Conservation (phyloP, 2,888 invertebrate genomes). For the Ophion costatus region DNA sequence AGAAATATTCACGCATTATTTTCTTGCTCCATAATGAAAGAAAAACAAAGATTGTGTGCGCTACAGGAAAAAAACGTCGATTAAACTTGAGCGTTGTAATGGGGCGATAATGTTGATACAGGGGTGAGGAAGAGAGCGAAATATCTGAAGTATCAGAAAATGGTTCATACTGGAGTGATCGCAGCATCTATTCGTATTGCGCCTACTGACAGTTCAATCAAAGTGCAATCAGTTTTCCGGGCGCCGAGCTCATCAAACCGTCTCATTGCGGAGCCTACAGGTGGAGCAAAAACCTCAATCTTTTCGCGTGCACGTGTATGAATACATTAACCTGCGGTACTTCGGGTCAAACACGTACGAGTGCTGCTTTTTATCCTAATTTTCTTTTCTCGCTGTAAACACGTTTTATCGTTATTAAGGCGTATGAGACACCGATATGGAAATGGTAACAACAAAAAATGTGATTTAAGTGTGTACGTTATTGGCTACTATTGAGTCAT, state of each 20-base stretch:
- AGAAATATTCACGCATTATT: neutral
- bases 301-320: conserved; percentile 15
- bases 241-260: conserved; percentile 30
- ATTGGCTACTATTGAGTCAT: neutral
- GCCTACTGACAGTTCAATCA: conserved; percentile 28
- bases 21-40: neutral
- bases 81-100: conserved; percentile 3
- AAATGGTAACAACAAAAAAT: neutral
- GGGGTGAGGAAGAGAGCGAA: neutral
- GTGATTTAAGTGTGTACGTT: neutral
- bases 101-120: conserved; percentile 9
- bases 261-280: conserved; percentile 33
- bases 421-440: neutral
- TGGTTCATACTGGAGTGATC: conserved; percentile 10
- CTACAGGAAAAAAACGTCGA: conserved; percentile 1
- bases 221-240: conserved; percentile 20
- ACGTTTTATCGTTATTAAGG: neutral
- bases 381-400: neutral
- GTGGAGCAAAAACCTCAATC: neutral
- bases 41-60: conserved; percentile 1
- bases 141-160: conserved; percentile 15
- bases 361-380: neutral
- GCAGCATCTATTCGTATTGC: conserved; percentile 5
- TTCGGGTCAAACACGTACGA: neutral
- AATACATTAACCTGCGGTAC: conserved; percentile 19